phyloP scores from a whole-genome alignment of 2,113 vertebrate species.

The Chamaea fasciata region DNA sequence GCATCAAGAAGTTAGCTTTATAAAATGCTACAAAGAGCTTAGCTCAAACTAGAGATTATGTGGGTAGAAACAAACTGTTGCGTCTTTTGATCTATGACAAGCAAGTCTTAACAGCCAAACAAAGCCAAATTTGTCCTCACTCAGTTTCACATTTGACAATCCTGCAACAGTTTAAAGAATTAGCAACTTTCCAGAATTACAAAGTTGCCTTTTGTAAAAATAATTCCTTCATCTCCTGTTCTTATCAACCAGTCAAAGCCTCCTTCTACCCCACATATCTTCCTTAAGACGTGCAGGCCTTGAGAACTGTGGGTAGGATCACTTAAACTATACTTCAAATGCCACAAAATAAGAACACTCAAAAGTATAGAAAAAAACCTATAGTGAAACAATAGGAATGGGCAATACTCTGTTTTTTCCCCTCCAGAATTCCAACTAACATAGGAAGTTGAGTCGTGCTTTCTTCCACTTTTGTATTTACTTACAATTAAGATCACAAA shows the following conservation, averaged over 20 bases:
- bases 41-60: background rate
- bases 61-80: background rate
- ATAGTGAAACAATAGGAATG: background rate
- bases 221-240: background rate
- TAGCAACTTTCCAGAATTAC: background rate
- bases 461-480: background rate
- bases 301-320: background rate
- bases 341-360: background rate
- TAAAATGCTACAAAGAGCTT: background rate
- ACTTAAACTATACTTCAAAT: background rate
- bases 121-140: background rate
- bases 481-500: background rate
- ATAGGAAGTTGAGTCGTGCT: background rate
- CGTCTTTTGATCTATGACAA: background rate
- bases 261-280: background rate
- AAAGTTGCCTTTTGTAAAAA: background rate
- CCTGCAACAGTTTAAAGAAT: background rate
- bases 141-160: background rate
- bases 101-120: background rate
- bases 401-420: fast-evolving
- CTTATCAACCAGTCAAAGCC: background rate
- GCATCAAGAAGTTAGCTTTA: background rate
- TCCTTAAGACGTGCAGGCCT: background rate
- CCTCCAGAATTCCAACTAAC: background rate
- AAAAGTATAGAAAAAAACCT: background rate